Percentiles rank a stretch among this genome's conserved stretches.
These are phyloP conservation scores for Ylistrum balloti DNA, from an alignment of 1,140 invertebrate genomes.

Conservation along the genomic window DNA sequence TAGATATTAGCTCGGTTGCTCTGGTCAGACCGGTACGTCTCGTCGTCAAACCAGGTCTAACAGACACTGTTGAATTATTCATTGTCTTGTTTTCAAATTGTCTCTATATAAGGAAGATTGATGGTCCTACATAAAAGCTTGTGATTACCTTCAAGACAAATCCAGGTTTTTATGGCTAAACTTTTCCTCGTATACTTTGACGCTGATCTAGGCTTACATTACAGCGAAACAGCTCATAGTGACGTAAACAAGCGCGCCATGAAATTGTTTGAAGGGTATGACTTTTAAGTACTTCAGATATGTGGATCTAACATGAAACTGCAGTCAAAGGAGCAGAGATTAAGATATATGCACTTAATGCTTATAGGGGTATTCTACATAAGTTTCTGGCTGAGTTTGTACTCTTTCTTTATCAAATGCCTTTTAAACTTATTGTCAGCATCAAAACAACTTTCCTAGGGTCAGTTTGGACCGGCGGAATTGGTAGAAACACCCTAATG, in stretches of 20 bases:
- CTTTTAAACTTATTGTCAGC: no score
- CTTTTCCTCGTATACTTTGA: not conserved
- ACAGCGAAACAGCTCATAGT: not conserved
- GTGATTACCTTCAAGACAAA: conserved; percentile 33
- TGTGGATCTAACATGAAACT: no score
- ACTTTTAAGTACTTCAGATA: no score
- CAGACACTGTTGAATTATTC: conserved; percentile 15
- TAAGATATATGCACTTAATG: no score
- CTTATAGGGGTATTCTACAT: no score
- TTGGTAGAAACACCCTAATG: no score
- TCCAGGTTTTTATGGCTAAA: conserved; percentile 11
- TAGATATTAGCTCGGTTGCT: not conserved
- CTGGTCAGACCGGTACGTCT: not conserved
- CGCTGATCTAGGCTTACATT: not conserved
- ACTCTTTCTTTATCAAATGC: no score
- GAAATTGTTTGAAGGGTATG: no score
- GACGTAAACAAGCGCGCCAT: not conserved
- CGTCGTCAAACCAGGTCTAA: not conserved
- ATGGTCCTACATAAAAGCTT: not conserved
- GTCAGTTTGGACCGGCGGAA: no score
- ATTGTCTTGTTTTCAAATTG: conserved; percentile 27
- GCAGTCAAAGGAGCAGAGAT: no score
- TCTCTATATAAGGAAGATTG: not conserved
- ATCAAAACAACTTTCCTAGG: no score
- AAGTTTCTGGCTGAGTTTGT: no score